Conservation (phyloP, 1,140 invertebrate genomes). For the Ips typographus region DNA sequence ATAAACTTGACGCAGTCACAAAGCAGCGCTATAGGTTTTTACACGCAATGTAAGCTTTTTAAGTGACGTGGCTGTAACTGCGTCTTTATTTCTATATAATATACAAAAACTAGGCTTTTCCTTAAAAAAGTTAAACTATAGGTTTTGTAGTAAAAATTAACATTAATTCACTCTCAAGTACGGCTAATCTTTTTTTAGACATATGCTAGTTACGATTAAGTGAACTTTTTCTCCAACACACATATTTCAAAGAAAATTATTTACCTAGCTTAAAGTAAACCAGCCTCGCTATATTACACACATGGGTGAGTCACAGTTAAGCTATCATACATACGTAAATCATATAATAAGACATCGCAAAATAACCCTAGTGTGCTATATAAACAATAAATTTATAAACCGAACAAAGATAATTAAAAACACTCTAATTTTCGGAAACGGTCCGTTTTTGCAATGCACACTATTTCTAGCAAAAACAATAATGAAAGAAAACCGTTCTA, state of each 20-base stretch:
- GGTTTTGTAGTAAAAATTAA: slow-evolving; percentile 33
- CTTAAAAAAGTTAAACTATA: slow-evolving; percentile 47
- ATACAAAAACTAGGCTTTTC: slow-evolving; percentile 51
- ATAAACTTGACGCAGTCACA: not conserved
- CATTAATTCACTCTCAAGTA: slow-evolving; percentile 24
- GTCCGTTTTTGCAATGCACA: too few species aligned
- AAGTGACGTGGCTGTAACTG: slow-evolving; percentile 1
- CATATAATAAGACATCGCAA: too few species aligned
- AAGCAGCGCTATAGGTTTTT: too few species aligned
- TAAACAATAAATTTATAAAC: too few species aligned
- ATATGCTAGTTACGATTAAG: not conserved
- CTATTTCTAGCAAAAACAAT: too few species aligned
- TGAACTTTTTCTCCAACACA: slow-evolving; percentile 20
- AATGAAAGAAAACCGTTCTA: too few species aligned
- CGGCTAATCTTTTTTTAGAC: slow-evolving; percentile 21
- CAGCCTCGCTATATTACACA: slow-evolving; percentile 24
- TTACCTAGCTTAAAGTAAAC: slow-evolving; percentile 37
- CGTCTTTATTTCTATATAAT: slow-evolving; percentile 47
- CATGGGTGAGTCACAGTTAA: not conserved
- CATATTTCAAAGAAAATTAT: slow-evolving; percentile 33
- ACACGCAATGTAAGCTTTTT: too few species aligned
- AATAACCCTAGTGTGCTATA: too few species aligned
- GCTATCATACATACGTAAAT: not conserved
- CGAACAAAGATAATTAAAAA: too few species aligned
- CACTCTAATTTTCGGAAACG: too few species aligned